These are phyloP conservation scores for Pelosia muscerda DNA, from an alignment of 2,888 invertebrate species.

Conservation along the genomic window DNA sequence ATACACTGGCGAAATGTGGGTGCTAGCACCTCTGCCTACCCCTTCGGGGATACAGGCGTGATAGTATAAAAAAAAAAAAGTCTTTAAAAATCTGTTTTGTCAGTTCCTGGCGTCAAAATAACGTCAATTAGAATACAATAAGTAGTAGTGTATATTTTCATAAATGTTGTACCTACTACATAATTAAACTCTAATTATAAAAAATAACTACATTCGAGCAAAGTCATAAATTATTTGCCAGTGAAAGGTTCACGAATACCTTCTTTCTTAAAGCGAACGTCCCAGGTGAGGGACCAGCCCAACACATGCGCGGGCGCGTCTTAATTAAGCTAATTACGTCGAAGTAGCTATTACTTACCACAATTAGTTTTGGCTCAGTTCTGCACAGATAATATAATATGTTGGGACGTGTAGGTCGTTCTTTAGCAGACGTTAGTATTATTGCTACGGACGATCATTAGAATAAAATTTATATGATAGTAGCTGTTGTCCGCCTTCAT, in stretches of 20 bases:
- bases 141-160: no score
- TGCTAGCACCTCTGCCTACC: no score
- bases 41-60: no score
- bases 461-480: no score
- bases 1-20: no score
- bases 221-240: neutral
- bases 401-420: neutral
- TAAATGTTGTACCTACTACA: neutral
- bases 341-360: slow-evolving; percentile 24
- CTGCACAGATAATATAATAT: slow-evolving; percentile 6
- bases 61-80: no score
- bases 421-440: neutral
- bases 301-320: slow-evolving; percentile 47
- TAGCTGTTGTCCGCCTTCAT: no score
- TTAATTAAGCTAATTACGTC: slow-evolving; percentile 58
- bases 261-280: neutral
- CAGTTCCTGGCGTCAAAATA: neutral
- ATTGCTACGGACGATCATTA: neutral
- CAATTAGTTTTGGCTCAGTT: slow-evolving; percentile 37
- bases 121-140: no score
- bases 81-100: neutral
- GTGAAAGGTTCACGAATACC: no score
- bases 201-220: neutral
- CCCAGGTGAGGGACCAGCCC: slow-evolving; percentile 11
- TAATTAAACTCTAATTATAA: neutral